phyloP scores from a whole-genome alignment of 2,888 invertebrate species.

The Protonemura montana region DNA sequence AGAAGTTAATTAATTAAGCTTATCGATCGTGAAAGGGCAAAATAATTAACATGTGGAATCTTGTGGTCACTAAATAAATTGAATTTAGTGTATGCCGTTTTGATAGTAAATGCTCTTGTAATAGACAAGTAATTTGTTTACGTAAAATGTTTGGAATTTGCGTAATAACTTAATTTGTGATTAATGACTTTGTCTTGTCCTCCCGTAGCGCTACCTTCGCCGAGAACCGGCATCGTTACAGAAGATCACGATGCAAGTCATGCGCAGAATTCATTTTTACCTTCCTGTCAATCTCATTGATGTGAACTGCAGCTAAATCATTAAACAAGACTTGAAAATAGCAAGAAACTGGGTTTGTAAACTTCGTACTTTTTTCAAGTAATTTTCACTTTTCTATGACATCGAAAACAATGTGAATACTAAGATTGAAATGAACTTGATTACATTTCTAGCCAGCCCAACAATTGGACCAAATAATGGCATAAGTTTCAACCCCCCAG shows the following conservation, averaged over 20 bases:
- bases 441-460: too few relatives aligned
- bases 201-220: not conserved
- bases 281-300: too few relatives aligned
- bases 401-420: not conserved
- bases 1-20: slow-evolving; percentile 34
- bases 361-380: too few relatives aligned
- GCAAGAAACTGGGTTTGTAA: too few relatives aligned
- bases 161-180: not conserved
- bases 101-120: slow-evolving; percentile 1
- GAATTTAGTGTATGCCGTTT: slow-evolving; percentile 16
- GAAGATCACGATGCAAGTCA: too few relatives aligned
- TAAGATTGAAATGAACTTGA: not conserved
- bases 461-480: not conserved
- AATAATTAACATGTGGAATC: slow-evolving; percentile 26
- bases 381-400: not conserved
- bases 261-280: too few relatives aligned
- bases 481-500: not conserved
- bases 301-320: too few relatives aligned
- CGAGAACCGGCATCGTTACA: too few relatives aligned
- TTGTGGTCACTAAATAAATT: slow-evolving; percentile 27
- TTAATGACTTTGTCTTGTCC: not conserved
- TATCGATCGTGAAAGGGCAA: slow-evolving; percentile 25
- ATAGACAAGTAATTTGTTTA: not conserved
- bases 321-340: too few relatives aligned
- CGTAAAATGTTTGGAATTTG: slow-evolving; percentile 12